These are phyloP conservation scores for Mythimna albipuncta DNA, from an alignment of 2,888 invertebrate genomes.

Conservation along the genomic window DNA sequence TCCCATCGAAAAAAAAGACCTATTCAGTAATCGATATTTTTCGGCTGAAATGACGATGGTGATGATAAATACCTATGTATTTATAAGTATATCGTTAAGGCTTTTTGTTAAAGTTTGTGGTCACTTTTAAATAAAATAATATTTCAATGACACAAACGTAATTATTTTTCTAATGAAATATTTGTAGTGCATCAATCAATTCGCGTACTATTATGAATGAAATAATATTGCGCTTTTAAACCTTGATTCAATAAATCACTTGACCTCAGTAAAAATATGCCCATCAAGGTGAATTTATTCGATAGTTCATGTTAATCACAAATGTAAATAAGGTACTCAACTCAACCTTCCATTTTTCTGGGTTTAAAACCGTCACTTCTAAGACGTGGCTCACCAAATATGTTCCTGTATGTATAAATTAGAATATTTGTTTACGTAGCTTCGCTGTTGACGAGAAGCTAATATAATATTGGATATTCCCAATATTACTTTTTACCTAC, in stretches of 20 bases:
- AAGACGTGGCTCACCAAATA: background rate
- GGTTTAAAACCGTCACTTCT: too few relatives aligned
- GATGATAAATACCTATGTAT: background rate
- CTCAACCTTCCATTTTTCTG: background rate
- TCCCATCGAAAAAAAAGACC: too few relatives aligned
- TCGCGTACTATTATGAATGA: slow-evolving; percentile 7
- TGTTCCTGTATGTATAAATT: slow-evolving; percentile 8
- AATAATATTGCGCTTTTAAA: background rate
- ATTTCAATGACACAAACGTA: background rate
- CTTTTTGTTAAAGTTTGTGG: background rate
- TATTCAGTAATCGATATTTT: too few relatives aligned
- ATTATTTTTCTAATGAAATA: background rate
- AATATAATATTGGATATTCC: slow-evolving; percentile 26
- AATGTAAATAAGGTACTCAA: slow-evolving; percentile 6
- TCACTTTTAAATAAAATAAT: slow-evolving; percentile 1
- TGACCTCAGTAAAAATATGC: slow-evolving; percentile 9
- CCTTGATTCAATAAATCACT: background rate
- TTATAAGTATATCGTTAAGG: background rate
- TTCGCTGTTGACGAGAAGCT: slow-evolving; percentile 13
- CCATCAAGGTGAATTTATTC: slow-evolving; percentile 14
- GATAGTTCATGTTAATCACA: background rate
- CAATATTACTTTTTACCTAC: slow-evolving; percentile 30
- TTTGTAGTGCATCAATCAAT: slow-evolving; percentile 13
- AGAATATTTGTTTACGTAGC: slow-evolving; percentile 30
- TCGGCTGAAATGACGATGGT: too few relatives aligned